Evolutionary conservation across 2,888 invertebrate genomes (phyloP), one percentile per base, ranked within the genome.

Genomic region (Dorcus parallelipipedus): DNA sequence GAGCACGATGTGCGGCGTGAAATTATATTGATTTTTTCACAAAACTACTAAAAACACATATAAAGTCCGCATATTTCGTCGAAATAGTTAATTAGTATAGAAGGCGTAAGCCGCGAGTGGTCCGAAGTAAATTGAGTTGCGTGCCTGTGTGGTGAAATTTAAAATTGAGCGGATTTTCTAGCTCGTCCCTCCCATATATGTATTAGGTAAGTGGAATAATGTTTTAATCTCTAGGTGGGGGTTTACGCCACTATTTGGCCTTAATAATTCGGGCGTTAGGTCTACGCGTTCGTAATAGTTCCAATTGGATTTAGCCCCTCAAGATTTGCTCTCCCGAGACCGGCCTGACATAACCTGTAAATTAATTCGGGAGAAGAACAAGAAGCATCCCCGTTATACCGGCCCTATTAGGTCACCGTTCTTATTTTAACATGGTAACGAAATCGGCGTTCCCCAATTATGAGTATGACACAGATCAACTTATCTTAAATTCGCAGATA

Each of bases 21-120:
- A 58, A 54, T 58, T 53, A 53, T 58, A 58, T 58, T 58, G 58
- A 58, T 58, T 58, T 58, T 58, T 58, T 58, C 58, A 49, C 43
- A 43, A 50, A 58, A 58, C 53, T 41, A 38, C 50, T 49, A 58
- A 33, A 48, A 58, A 58, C 45, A 58, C 54, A 53, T 47, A 53
- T 39, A 38, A 58, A 58, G 54, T 38, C 14, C 52, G 51, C 20
- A 45, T 23, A 23, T 20, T 10, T 45, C 45, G 45, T 45, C 45
- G 17, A 20, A 45, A 45, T 45, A 20, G 3, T 45, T 23, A 17
- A 23, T 10, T 45, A 17, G 45, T 4, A 45, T 45, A 17, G 45
- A 17, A 10, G 45, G 9, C 41, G 20, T 9, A 45, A 45, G 45
- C 45, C 45, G 45, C 45, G 17, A 20, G 45, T 23, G 45, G 8